Base-by-base conservation (phyloP, 2,113 vertebrate genomes). In the human (Homo sapiens) region DNA sequence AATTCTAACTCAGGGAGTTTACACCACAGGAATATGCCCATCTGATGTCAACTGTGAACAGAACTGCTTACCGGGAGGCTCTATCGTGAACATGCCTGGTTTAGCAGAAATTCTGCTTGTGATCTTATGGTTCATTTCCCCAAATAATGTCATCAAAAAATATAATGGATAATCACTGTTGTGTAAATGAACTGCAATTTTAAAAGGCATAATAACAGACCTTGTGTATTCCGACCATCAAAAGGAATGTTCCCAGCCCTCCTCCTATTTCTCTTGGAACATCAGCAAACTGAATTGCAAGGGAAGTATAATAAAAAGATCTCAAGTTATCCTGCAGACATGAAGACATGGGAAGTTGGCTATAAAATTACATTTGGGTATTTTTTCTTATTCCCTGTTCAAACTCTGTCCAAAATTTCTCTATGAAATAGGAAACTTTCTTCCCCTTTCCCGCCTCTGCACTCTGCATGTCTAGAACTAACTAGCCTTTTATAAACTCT, bases 201-300 rank as follows among this genome's bases (percentile, higher is more conserved):
- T 72, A 43, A 93, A 93, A 72, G 35, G 35, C 68, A 12, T 68
- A 94, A 93, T 40, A 94, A 93, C 40, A 94, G 97, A 79, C 59
- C 30, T 93, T 86, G 73, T 73, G 8, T 91, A 79, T 82, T 92
- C 57, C n/a, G 94, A 94, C 40, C 88, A 95, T 55, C 84, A 57
- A 79, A 90, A 82, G n/a, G 73, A 82, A 97, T 96, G 96, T 97
- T 97, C 96, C 92, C 97, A 98, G 93, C 96, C 97, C 72, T 97
- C 89, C 94, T 94, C 85, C 90, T 97, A 86, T 95, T 97, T 97
- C 98, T 97, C 93, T 98, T 98, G 95, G 96, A 98, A 96, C 94
- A 92, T 97, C 96, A 96, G 96, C 95, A 95, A 96, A 94, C 50
- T 93, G 59, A 96, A 82, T 73, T 82, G 82, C 90, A 91, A 86